These are phyloP conservation scores for Oncorhynchus nerka DNA, from an alignment of 2,113 vertebrate species.

Conservation along the genomic window DNA sequence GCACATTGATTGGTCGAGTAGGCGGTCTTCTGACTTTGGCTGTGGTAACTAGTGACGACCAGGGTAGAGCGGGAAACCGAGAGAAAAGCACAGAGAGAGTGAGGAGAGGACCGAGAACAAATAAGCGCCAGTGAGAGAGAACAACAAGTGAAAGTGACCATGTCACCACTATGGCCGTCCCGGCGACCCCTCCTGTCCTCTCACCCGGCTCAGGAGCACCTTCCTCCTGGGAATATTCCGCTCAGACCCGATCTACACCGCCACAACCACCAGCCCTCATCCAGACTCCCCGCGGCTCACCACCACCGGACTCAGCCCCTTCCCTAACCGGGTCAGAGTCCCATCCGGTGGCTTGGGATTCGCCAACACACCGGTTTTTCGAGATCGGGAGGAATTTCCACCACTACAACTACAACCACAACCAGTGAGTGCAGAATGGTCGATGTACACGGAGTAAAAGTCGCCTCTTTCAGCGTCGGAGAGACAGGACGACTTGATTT, in stretches of 20 bases:
- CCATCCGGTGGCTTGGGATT: conserved; percentile 55
- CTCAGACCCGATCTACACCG: conserved; percentile 75
- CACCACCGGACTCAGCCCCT: conserved; percentile 76
- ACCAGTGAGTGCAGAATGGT: conserved; percentile 89
- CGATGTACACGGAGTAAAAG: conserved; percentile 90
- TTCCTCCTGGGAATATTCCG: conserved; percentile 76
- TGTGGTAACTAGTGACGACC: too few species aligned
- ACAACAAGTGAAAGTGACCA: conserved; percentile 45
- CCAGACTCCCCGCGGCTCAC: conserved; percentile 70
- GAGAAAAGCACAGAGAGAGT: neutral
- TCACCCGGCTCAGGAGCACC: conserved; percentile 74
- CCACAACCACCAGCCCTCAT: conserved; percentile 60
- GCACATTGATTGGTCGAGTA: neutral
- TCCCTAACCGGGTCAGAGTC: conserved; percentile 64
- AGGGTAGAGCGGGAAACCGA: neutral
- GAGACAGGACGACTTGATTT: conserved; percentile 89
- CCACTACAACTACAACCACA: neutral
- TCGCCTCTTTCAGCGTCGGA: conserved; percentile 88
- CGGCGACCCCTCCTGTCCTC: conserved; percentile 78
- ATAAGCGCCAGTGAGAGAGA: neutral
- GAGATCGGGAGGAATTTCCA: conserved; percentile 14
- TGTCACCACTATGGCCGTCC: conserved; percentile 78
- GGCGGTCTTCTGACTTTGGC: too few species aligned
- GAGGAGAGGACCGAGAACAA: conserved; percentile 4
- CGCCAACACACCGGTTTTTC: conserved; percentile 41